These are phyloP conservation scores for Tetranychus urticae DNA, from an alignment of 1,140 invertebrate genomes.

Conservation along the genomic window DNA sequence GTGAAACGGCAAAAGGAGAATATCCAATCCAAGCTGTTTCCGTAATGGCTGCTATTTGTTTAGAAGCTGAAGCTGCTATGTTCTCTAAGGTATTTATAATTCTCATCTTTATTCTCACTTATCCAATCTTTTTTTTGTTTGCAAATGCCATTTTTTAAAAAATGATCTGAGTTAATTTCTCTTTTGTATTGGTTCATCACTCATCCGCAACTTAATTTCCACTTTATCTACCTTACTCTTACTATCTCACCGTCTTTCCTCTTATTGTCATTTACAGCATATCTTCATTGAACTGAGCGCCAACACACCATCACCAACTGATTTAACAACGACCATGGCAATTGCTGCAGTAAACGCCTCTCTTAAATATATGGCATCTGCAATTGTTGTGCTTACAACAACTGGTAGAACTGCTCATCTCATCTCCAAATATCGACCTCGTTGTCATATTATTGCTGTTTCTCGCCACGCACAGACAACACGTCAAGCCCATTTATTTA, in stretches of 20 bases:
- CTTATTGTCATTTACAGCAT: not conserved
- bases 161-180: no score
- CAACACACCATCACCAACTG: conserved; percentile 34
- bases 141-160: not conserved
- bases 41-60: conserved; percentile 88
- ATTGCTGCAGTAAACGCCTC: conserved; percentile 91
- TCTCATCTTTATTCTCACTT: not conserved
- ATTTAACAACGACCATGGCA: conserved; percentile 69
- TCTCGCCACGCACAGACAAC: conserved; percentile 40
- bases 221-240: not conserved
- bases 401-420: conserved; percentile 71
- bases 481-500: conserved; percentile 33
- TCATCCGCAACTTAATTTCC: no score
- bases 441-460: conserved; percentile 88
- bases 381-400: conserved; percentile 84
- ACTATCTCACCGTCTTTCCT: not conserved
- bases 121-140: not conserved
- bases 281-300: conserved; percentile 14
- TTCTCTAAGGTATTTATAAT: conserved; percentile 38
- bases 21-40: conserved; percentile 77
- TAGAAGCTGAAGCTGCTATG: conserved; percentile 90
- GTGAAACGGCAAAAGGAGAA: conserved; percentile 59
- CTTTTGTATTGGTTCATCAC: no score
- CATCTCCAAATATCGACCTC: conserved; percentile 77
- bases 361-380: conserved; percentile 63